A percentile compares a stretch with the other conserved stretches of the same genome.
Evolutionary conservation across 1,140 invertebrate species (phyloP).

Genomic region (Helicoverpa armigera): DNA sequence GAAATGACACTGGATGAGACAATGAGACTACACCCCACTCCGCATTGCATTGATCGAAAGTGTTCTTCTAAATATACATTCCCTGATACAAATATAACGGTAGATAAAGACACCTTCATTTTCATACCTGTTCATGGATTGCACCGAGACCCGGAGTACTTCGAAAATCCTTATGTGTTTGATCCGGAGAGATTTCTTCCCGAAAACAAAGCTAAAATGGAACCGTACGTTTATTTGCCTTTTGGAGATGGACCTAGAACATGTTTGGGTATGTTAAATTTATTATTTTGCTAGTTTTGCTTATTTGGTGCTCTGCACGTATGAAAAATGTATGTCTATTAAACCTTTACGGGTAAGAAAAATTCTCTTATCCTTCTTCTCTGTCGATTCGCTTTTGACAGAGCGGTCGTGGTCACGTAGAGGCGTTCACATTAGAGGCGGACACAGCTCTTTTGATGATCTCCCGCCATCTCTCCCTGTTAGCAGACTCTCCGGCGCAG

Average conservation of each 20-base stretch:
- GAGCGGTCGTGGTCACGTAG: too few species aligned
- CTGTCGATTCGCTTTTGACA: too few species aligned
- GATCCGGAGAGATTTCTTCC: constrained; percentile 1
- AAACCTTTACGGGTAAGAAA: too few species aligned
- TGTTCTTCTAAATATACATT: background rate
- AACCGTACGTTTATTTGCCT: background rate
- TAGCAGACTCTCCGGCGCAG: too few species aligned
- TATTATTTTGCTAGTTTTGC: too few species aligned
- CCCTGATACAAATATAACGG: background rate
- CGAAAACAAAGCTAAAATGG: background rate
- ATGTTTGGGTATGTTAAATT: constrained; percentile 28
- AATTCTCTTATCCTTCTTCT: too few species aligned
- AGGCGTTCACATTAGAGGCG: too few species aligned
- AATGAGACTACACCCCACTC: background rate
- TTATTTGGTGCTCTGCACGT: too few species aligned
- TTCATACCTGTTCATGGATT: background rate
- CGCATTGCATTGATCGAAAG: background rate
- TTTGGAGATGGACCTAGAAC: constrained; percentile 1
- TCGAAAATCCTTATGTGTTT: background rate
- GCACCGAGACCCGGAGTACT: background rate
- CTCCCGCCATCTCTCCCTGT: too few species aligned
- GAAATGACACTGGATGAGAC: background rate
- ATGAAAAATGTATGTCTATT: too few species aligned
- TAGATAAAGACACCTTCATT: background rate
- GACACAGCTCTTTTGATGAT: too few species aligned